Evolutionary conservation across 2,888 invertebrate genomes (phyloP), one percentile per base, ranked within the genome.

Genomic region (Autographa gamma): DNA sequence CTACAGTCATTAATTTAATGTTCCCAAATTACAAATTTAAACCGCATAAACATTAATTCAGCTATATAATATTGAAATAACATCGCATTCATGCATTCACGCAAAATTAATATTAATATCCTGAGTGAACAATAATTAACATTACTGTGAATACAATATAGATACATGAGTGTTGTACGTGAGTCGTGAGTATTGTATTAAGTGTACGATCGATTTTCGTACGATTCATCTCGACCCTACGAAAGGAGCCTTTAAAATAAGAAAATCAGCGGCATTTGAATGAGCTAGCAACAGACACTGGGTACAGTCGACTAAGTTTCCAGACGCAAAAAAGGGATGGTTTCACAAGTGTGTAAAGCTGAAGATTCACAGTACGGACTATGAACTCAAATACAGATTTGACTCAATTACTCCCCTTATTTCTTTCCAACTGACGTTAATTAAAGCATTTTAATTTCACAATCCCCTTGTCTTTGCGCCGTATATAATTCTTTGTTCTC

Each of bases 391-490:
- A 88, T 84, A n/a, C 88, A 86, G 86, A 90, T 89, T 90, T 87
- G 80, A 77, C 82, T 88, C 81, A 90, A 85, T 87, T 80, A 81
- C 76, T 89, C 79, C 79, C 80, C 81, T 86, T 83, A 85, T 85
- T 85, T 88, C 85, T 85, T 88, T 86, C 80, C 82, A 87, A 87
- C 82, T 83, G 84, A 86, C 85, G 84, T 89, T 92, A 92, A 92
- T 92, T 93, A 91, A 91, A 91, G 86, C 88, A 90, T 92, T 90
- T 88, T 88, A 89, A 90, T 90, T 87, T 90, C 75, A 70, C 80
- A 75, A 86, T 85, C 85, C 81, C 83, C 79, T 79, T 81, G 77
- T 86, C 84, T 83, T 84, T 78, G 82, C 75, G 64, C 77, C 83
- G 82, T 83, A 79, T 85, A 88, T 85, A 88, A 89, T 89, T 90